phyloP scores from a whole-genome alignment of 1,140 invertebrate species.

The Hypsibius dujardini region DNA sequence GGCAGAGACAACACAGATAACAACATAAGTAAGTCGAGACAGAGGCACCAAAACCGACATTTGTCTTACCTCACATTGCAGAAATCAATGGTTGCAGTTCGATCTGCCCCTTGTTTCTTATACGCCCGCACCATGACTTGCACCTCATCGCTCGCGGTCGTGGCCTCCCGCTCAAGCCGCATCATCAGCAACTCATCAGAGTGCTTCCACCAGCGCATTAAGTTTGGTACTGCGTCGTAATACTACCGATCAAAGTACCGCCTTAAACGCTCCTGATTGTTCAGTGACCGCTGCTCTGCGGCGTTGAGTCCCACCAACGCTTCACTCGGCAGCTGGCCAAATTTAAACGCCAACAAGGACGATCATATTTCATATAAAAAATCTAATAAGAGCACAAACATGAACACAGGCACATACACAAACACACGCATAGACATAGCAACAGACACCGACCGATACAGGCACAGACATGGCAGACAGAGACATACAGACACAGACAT shows the following conservation, averaged over 20 bases:
- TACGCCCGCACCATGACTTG: not conserved
- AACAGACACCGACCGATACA: too few species aligned
- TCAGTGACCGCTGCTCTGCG: not conserved
- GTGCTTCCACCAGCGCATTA: slow-evolving; percentile 12
- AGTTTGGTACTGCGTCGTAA: not conserved
- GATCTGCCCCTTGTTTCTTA: not conserved
- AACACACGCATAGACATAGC: too few species aligned
- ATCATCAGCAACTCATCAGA: not conserved
- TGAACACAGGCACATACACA: too few species aligned
- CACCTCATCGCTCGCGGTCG: not conserved
- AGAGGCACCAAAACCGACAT: too few species aligned
- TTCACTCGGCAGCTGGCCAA: too few species aligned
- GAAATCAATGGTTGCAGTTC: not conserved
- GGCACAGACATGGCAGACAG: too few species aligned
- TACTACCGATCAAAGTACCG: slow-evolving; percentile 1
- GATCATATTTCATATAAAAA: too few species aligned
- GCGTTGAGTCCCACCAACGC: too few species aligned
- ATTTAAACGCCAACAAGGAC: too few species aligned
- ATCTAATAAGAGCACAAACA: too few species aligned
- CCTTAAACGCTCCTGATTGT: not conserved
- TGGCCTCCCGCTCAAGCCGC: not conserved
- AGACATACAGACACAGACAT: too few species aligned
- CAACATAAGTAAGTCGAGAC: not conserved
- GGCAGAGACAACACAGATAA: not conserved
- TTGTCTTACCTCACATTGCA: too few species aligned